Evolutionary conservation across 2,113 vertebrate genomes (phyloP), one percentile per base, ranked within the genome.

Genomic region (Rhodinocichla rosea): DNA sequence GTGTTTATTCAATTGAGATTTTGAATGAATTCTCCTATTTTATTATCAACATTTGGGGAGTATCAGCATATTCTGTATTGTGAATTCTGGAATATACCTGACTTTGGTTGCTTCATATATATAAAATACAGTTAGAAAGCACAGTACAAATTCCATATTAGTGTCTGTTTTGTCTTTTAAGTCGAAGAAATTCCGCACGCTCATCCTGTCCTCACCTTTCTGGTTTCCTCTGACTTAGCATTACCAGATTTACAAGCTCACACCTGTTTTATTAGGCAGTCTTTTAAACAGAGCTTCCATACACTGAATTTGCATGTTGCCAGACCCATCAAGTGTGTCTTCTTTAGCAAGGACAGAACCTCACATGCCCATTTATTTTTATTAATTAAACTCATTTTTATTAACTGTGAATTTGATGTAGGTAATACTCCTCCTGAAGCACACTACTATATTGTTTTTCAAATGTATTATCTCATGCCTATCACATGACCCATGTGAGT

Each of bases 201-300:
- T 68, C 40, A 68, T 88, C 28, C 53, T 71, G 44, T 83, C 39
- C 35, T 92, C 35, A 35, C 62, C 53, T 75, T 83, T 68, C 91
- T 85, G 70, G 52, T 88, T 88, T 93, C 88, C 70, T 85, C 53
- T 88, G 44, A 55, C 39, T 83, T 44, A 73, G 56, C 75, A 52
- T 56, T 83, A 76, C 70, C 5, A 55, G 78, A 63, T 87, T 95
- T 90, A 95, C 65, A 89, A 93, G 92, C 49, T 93, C 83, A 90
- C 86, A 86, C 79, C 49, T 70, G 7, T 78, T 95, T 87, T 84
- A 70, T 87, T 82, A 70, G 55, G 55, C 28, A 57, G 28, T 7
- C 47, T 87, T 90, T 96, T 67, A 78, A 93, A 87, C 10, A 70
- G 45, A 87, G 52, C 64, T 94, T 88, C 65, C 78, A 79, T 7